Conservation (phyloP, 2,888 invertebrate genomes). For the Thera obeliscata region DNA sequence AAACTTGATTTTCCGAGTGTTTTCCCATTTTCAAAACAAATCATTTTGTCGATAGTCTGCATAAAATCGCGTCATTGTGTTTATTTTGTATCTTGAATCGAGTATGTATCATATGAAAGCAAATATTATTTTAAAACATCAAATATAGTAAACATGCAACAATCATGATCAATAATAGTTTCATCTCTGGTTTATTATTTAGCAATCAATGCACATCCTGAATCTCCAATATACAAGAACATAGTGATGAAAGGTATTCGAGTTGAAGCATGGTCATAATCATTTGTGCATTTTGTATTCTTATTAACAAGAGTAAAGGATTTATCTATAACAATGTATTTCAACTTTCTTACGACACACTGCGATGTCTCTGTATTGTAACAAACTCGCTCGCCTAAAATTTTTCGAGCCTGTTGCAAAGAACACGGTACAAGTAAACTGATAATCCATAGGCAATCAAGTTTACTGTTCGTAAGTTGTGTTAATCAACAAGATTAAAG, state of each 20-base stretch:
- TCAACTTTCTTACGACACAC: slow-evolving; percentile 4
- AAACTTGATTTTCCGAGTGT: neutral
- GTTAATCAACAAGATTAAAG: slow-evolving; percentile 28
- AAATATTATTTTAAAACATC: neutral
- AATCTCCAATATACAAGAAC: slow-evolving; percentile 54
- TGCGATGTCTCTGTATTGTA: neutral
- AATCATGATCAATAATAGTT: slow-evolving; percentile 41
- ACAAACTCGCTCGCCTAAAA: slow-evolving; percentile 18
- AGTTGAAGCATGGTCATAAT: slow-evolving; percentile 47
- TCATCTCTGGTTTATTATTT: slow-evolving; percentile 52
- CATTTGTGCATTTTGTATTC: slow-evolving; percentile 28
- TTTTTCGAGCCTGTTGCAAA: slow-evolving; percentile 28
- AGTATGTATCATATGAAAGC: neutral
- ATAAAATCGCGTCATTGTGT: neutral
- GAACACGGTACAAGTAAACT: slow-evolving; percentile 33
- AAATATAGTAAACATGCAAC: slow-evolving; percentile 10
- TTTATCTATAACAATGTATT: neutral
- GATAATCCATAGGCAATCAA: slow-evolving; percentile 44
- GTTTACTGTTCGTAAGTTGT: slow-evolving; percentile 17
- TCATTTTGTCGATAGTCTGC: slow-evolving; percentile 7
- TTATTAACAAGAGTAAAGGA: slow-evolving; percentile 31
- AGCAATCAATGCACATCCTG: slow-evolving; percentile 54
- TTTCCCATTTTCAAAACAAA: slow-evolving; percentile 5
- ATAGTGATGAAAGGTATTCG: slow-evolving; percentile 70
- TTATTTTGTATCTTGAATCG: neutral